phyloP scores from a whole-genome alignment of 2,113 vertebrate species.

The Ageneiosus marmoratus region DNA sequence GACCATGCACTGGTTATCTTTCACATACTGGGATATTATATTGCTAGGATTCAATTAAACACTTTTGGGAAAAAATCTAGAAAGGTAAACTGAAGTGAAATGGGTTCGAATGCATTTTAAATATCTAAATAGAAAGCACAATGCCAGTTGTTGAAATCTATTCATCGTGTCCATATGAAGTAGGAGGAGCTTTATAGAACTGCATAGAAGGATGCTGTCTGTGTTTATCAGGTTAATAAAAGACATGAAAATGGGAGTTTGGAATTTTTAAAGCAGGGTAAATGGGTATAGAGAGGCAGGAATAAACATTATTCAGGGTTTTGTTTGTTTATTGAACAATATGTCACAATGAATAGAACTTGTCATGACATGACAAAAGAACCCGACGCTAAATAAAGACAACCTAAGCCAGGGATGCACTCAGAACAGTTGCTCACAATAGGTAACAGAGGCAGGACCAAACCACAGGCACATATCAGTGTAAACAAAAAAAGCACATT shows the following conservation, averaged over 20 bases:
- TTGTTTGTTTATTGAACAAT: too few species aligned
- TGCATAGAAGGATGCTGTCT: too few species aligned
- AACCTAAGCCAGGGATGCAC: neutral
- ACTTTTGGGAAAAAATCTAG: neutral
- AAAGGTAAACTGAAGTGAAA: too few species aligned
- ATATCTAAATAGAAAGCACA: neutral
- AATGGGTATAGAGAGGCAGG: too few species aligned
- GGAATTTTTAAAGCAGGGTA: too few species aligned
- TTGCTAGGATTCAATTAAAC: neutral
- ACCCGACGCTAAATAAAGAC: neutral
- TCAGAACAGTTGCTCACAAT: neutral
- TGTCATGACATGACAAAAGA: neutral
- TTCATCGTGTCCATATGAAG: too few species aligned
- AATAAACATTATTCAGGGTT: too few species aligned
- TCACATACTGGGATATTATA: neutral
- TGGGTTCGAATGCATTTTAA: too few species aligned
- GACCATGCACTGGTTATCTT: too few species aligned
- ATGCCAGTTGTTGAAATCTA: neutral
- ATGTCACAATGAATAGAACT: neutral
- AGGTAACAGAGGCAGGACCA: neutral
- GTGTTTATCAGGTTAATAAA: too few species aligned
- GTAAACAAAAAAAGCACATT: neutral
- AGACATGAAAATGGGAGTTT: too few species aligned
- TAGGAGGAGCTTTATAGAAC: too few species aligned
- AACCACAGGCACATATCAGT: neutral